These are phyloP conservation scores for Leptoteleia sp. DNA, from an alignment of 1,140 invertebrate species.

Conservation along the genomic window DNA sequence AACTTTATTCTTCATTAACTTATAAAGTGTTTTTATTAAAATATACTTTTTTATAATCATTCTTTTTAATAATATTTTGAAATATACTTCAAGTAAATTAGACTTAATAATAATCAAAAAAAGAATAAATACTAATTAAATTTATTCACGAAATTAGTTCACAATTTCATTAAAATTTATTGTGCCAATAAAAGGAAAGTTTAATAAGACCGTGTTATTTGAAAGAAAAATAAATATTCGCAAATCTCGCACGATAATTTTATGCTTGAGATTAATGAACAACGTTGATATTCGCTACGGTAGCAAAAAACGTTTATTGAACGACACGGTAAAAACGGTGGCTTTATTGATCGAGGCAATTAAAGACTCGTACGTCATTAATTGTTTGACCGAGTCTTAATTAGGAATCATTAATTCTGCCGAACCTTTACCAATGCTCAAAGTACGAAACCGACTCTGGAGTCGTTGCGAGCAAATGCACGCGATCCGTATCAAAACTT, in stretches of 20 bases:
- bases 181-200: too few relatives aligned
- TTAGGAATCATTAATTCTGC: conserved; percentile 79
- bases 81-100: too few relatives aligned
- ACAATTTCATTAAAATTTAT: too few relatives aligned
- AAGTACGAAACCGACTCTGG: conserved; percentile 52
- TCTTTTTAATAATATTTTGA: too few relatives aligned
- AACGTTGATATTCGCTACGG: conserved; percentile 66
- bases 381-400: conserved; percentile 76
- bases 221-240: conserved; percentile 28
- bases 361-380: conserved; percentile 78
- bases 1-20: too few relatives aligned
- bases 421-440: conserved; percentile 67
- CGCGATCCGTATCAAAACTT: conserved; percentile 66
- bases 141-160: too few relatives aligned
- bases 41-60: too few relatives aligned
- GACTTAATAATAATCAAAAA: too few relatives aligned
- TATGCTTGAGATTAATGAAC: conserved; percentile 53
- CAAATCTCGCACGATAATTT: conserved; percentile 43
- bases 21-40: too few relatives aligned
- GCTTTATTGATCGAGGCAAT: conserved; percentile 78
- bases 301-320: conserved; percentile 79
- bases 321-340: conserved; percentile 68
- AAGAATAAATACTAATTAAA: too few relatives aligned
- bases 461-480: conserved; percentile 59
- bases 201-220: too few relatives aligned